Conservation (phyloP, 1,140 invertebrate species). For the Anoplophora glabripennis region DNA sequence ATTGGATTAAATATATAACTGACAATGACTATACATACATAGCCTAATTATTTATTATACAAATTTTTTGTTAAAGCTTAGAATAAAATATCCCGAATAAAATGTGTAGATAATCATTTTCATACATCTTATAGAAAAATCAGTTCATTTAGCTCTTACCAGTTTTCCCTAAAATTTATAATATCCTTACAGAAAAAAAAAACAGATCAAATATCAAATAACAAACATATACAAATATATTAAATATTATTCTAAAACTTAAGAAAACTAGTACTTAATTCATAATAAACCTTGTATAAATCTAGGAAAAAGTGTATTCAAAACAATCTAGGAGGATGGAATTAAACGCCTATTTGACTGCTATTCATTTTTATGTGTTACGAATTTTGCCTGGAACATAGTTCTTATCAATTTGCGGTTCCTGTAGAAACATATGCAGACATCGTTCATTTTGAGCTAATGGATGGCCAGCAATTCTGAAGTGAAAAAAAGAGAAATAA, state of each 20-base stretch:
- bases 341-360: constrained; percentile 6
- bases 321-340: constrained; percentile 9
- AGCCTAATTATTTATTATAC: constrained; percentile 26
- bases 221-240: constrained; percentile 10
- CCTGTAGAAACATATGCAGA: constrained; percentile 99
- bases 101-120: background rate
- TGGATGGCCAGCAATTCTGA: constrained; percentile 97
- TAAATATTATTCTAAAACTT: background rate
- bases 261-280: too few relatives aligned
- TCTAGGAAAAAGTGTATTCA: background rate
- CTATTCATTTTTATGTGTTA: constrained; percentile 70
- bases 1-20: constrained; percentile 31
- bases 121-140: background rate
- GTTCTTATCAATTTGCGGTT: constrained; percentile 96
- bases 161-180: background rate
- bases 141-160: background rate
- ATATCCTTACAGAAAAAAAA: too few relatives aligned
- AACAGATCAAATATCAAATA: background rate
- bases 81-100: constrained; percentile 24
- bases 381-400: constrained; percentile 99
- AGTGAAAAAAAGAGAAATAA: constrained; percentile 39
- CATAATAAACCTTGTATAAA: too few relatives aligned
- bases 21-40: constrained; percentile 31
- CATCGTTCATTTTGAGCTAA: constrained; percentile 98
- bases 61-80: constrained; percentile 22